Percentiles rank a stretch among this genome's conserved stretches.
phyloP scores from a whole-genome alignment of 2,113 vertebrate species.

The Phalacrocorax carbo region DNA sequence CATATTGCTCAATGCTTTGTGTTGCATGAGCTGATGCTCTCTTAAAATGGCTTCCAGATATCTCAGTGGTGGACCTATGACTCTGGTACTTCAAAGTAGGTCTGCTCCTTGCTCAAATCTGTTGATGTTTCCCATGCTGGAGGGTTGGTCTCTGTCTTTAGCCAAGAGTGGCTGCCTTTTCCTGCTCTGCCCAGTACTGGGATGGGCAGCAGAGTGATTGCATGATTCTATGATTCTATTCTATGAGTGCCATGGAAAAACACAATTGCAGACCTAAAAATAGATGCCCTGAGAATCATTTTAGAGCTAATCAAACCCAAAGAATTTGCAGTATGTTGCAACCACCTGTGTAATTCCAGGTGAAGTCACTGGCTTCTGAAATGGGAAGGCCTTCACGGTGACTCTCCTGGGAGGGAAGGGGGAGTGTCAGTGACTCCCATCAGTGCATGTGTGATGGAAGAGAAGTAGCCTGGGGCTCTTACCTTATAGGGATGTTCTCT shows the following conservation, averaged over 20 bases:
- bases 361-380: background rate
- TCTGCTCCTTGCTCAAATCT: background rate
- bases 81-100: background rate
- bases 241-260: background rate
- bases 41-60: background rate
- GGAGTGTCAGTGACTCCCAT: background rate
- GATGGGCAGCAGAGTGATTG: background rate
- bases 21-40: background rate
- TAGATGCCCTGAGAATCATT: background rate
- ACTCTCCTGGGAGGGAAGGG: background rate
- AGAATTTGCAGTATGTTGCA: background rate
- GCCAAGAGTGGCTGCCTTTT: background rate
- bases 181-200: background rate
- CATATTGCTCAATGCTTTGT: rapidly evolving
- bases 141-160: background rate
- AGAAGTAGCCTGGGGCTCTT: background rate
- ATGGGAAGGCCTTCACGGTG: background rate
- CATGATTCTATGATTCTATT: too few species aligned
- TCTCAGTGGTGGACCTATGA: background rate
- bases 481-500: background rate
- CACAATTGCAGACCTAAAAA: background rate
- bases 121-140: background rate
- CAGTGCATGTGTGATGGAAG: rapidly evolving
- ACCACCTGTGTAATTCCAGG: background rate
- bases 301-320: background rate